These are phyloP conservation scores for Drosophila emarginata DNA, from an alignment of 2,888 invertebrate genomes.

Conservation along the genomic window DNA sequence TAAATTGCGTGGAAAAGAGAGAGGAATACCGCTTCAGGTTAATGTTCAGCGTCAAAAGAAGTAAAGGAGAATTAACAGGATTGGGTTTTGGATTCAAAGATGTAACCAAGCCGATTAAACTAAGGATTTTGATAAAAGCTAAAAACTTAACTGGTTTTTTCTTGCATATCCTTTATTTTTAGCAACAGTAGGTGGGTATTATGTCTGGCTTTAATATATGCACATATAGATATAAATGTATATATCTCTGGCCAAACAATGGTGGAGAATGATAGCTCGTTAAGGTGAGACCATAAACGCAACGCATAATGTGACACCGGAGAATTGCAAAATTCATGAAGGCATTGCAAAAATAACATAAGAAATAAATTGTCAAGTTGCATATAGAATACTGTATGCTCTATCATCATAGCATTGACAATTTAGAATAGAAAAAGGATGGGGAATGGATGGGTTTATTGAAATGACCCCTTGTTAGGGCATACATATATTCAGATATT, in stretches of 20 bases:
- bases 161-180: background rate
- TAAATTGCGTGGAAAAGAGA: slow-evolving; percentile 22
- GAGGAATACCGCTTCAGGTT: slow-evolving; percentile 14
- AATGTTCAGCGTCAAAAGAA: slow-evolving; percentile 4
- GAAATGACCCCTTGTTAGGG: slow-evolving; percentile 8
- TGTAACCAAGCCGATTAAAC: slow-evolving; percentile 15
- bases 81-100: background rate
- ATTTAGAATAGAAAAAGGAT: background rate
- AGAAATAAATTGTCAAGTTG: background rate
- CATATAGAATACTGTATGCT: slow-evolving; percentile 12
- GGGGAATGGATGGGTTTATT: background rate
- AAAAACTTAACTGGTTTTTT: no score
- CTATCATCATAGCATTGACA: background rate
- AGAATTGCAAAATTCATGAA: slow-evolving; percentile 58
- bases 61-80: background rate
- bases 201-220: slow-evolving; percentile 5
- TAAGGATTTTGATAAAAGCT: background rate
- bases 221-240: slow-evolving; percentile 18
- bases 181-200: background rate
- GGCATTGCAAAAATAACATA: slow-evolving; percentile 23
- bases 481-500: slow-evolving; percentile 39
- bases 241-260: slow-evolving; percentile 36
- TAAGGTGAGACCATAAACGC: slow-evolving; percentile 47
- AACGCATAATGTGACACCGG: slow-evolving; percentile 52
- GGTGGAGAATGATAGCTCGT: slow-evolving; percentile 43